Conservation (phyloP, 2,113 vertebrate genomes). For the Loxodonta africana region DNA sequence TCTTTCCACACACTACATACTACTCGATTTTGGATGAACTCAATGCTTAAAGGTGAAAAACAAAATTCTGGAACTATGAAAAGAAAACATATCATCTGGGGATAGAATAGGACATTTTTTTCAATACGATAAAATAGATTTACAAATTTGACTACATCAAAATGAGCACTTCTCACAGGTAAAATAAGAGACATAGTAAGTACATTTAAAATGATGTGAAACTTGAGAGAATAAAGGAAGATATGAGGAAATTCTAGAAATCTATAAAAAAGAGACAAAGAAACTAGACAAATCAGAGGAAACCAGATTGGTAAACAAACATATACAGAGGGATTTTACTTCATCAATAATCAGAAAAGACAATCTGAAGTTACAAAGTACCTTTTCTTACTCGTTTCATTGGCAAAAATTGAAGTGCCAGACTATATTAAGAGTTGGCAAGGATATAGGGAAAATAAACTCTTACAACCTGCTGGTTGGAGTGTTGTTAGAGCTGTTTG, state of each 20-base stretch:
- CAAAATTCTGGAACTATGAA: background rate
- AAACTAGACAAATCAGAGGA: background rate
- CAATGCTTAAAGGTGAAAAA: background rate
- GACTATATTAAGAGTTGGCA: background rate
- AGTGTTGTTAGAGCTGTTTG: background rate
- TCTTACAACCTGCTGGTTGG: background rate
- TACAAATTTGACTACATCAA: background rate
- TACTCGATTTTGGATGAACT: background rate
- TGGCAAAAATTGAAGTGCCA: constrained; percentile 12
- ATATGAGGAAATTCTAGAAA: constrained; percentile 35
- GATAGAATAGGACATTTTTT: background rate
- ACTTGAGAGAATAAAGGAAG: background rate
- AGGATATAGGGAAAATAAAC: background rate
- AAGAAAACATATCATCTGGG: background rate
- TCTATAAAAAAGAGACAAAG: background rate
- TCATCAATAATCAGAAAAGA: constrained; percentile 20
- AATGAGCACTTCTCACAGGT: constrained; percentile 17
- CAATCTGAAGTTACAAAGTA: background rate
- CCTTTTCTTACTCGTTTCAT: background rate
- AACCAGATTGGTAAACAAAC: background rate
- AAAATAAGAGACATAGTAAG: background rate
- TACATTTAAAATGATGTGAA: constrained; percentile 36
- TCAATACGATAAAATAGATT: background rate
- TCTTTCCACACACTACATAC: background rate
- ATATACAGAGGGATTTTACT: background rate